A percentile compares a stretch with the other conserved stretches of the same genome.
These are phyloP conservation scores for Nerophis lumbriciformis DNA, from an alignment of 2,113 vertebrate genomes.

Conservation along the genomic window DNA sequence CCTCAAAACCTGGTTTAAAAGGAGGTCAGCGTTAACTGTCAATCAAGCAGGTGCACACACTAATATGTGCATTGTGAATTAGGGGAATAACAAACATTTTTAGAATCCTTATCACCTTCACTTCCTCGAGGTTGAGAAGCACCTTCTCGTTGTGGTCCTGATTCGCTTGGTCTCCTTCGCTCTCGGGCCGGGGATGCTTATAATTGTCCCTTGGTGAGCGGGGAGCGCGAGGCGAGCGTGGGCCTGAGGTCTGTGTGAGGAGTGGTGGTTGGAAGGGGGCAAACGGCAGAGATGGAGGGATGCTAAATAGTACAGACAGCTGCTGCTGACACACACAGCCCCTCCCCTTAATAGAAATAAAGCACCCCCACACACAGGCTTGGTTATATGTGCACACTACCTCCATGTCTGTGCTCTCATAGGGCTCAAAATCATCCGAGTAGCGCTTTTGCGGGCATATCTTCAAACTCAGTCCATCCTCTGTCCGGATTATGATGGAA, in stretches of 20 bases:
- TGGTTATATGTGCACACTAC: constrained; percentile 44
- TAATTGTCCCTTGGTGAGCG: constrained; percentile 42
- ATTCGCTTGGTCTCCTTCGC: constrained; percentile 38
- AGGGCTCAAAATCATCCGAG: constrained; percentile 81
- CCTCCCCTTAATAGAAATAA: constrained; percentile 36
- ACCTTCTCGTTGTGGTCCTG: constrained; percentile 68
- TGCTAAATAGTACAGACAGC: constrained; percentile 49
- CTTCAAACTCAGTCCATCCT: constrained; percentile 71
- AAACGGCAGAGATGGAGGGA: constrained; percentile 39
- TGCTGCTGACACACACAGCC: constrained; percentile 48
- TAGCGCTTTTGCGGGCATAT: constrained; percentile 73
- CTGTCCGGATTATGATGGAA: constrained; percentile 83
- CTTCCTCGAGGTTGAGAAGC: constrained; percentile 75
- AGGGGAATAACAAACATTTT: too few relatives aligned
- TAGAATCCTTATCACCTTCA: constrained; percentile 64
- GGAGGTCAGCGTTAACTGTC: constrained; percentile 19
- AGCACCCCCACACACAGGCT: constrained; percentile 41
- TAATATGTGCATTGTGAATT: too few relatives aligned
- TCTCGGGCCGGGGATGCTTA: constrained; percentile 44
- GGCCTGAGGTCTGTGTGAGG: constrained; percentile 48
- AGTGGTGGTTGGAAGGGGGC: constrained; percentile 10
- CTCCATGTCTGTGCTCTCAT: constrained; percentile 70
- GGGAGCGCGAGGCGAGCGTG: constrained; percentile 42
- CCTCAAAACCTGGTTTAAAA: constrained; percentile 72
- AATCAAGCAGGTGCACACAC: too few relatives aligned